Base-by-base conservation (phyloP, 2,888 invertebrate species). In the Acronicta leporina region DNA sequence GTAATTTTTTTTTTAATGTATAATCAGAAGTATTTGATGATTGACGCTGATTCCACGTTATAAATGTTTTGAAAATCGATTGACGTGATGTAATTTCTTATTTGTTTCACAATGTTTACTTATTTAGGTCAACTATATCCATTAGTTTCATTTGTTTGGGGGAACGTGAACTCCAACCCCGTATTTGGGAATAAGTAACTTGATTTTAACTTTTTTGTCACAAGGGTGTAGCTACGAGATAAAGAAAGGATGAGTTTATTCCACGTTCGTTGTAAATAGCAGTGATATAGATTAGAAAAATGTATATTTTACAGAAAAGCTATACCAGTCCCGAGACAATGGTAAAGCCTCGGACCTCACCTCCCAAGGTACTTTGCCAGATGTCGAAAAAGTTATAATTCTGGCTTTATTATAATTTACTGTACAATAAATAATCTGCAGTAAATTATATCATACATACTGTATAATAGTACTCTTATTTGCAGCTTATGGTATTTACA, bases 321-420 rank as follows among this genome's bases (percentile, higher is more conserved):
- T 83, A 85, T 85, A 85, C 81, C 54, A 81, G 83, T 68, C 76
- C 83, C 54, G 84, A 85, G 50, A 76, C 83, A 64, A 81, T 85
- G 76, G 76, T 84, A 73, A 83, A 81, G 74, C 76, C 83, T 68
- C 77, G 77, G 68, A 83, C 85, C 65, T 67, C 71, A 63, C 73
- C 69, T 68, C 59, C 79, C 51, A 70, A 77, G 77, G 77, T 77
- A 77, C 65, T 73, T 75, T 65, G 77, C 76, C 76, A 78, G 76
- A 73, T 58, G 25, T 57, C 44, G 44, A 66, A 40, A 63, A 66
- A 55, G 44, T 60, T 63, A 65, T 60, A 71, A 51, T 68, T 68
- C 79, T 75, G 77, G 77, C 79, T 77, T 77, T 75, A 64, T 70
- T 64, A 73, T 68, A 64, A 70, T 68, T 58, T 68, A 75, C 38